Percentiles rank a stretch among this genome's conserved stretches.
Evolutionary conservation across 2,888 invertebrate genomes (phyloP).

Genomic region (Tachina lurida): DNA sequence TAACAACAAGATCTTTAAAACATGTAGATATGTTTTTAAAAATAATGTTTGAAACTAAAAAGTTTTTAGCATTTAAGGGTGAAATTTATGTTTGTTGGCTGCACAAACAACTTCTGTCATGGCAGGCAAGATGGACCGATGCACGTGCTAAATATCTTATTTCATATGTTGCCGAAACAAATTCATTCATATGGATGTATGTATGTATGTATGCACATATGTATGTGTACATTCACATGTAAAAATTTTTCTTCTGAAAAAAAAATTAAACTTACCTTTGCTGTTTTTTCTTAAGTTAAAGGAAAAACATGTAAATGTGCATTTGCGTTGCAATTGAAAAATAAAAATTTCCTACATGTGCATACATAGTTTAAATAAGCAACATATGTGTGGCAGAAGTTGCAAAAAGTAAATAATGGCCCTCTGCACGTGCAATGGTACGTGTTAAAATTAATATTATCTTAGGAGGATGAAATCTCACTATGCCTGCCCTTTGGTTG

Average conservation of each 20-base stretch:
- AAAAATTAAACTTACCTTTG: not conserved
- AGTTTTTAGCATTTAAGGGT: not conserved
- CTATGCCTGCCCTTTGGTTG: constrained; percentile 62
- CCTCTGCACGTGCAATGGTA: constrained; percentile 19
- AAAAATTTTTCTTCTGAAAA: constrained; percentile 17
- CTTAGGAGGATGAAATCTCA: constrained; percentile 31
- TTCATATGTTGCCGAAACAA: not conserved
- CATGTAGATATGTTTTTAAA: not conserved
- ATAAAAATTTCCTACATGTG: constrained; percentile 24
- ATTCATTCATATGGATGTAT: constrained; percentile 25
- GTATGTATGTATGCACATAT: not conserved
- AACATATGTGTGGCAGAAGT: constrained; percentile 62
- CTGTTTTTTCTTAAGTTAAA: constrained; percentile 36
- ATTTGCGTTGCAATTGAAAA: constrained; percentile 18
- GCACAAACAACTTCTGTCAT: not conserved
- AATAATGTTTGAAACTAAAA: not conserved
- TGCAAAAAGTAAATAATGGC: constrained; percentile 52
- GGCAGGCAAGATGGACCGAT: constrained; percentile 55
- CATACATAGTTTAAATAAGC: constrained; percentile 35
- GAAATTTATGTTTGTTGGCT: not conserved
- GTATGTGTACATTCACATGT: not conserved
- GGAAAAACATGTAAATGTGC: constrained; percentile 5
- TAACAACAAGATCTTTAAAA: constrained; percentile 12
- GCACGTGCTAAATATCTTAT: constrained; percentile 56
- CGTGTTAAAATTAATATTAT: constrained; percentile 60